phyloP scores from a whole-genome alignment of 2,113 vertebrate genomes.

The Leiothrix lutea region DNA sequence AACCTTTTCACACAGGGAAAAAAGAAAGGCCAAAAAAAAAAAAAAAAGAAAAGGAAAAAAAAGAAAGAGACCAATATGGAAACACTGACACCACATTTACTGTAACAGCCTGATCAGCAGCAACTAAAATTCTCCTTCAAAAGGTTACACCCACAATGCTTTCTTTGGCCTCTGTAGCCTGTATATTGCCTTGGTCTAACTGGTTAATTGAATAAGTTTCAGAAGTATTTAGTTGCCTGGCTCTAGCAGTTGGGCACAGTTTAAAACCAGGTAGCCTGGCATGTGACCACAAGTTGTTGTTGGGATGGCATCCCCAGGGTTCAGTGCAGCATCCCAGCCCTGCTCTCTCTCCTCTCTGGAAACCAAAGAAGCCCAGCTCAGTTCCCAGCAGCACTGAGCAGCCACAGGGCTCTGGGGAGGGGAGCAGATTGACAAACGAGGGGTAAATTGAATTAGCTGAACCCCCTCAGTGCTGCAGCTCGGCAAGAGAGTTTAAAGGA shows the following conservation, averaged over 20 bases:
- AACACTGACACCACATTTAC: constrained; percentile 57
- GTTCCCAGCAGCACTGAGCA: background rate
- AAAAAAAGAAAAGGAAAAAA: too few species aligned
- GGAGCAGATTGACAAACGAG: background rate
- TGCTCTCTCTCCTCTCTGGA: background rate
- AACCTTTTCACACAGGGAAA: background rate
- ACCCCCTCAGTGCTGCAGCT: background rate
- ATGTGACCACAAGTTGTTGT: background rate
- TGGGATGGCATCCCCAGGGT: background rate
- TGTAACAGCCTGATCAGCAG: constrained; percentile 43
- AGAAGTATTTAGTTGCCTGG: background rate
- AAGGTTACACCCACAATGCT: constrained; percentile 40
- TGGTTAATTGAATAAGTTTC: constrained; percentile 35
- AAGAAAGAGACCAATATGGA: background rate
- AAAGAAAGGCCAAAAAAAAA: fast-evolving
- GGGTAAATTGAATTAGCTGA: background rate
- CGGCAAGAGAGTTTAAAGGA: background rate
- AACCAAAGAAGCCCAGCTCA: background rate
- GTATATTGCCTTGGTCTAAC: constrained; percentile 1
- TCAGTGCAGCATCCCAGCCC: background rate
- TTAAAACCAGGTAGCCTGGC: background rate
- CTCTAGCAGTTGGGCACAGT: background rate
- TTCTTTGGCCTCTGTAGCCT: constrained; percentile 45
- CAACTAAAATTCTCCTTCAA: constrained; percentile 28
- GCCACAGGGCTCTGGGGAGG: background rate